Base-by-base conservation (phyloP, 2,797 vertebrate genomes). In the Falco cherrug region DNA sequence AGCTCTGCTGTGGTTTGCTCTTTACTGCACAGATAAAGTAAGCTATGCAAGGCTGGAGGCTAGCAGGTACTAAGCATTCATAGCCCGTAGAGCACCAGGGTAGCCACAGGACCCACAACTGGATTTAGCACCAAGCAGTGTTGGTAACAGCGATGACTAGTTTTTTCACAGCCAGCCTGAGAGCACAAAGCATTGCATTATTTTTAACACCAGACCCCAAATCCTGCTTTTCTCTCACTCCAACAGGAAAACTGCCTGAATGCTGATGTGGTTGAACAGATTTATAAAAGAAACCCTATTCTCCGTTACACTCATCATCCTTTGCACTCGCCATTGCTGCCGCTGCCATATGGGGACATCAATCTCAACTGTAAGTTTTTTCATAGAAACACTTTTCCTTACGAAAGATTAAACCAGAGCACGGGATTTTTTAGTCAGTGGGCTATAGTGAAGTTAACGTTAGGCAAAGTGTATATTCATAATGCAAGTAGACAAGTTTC, bases 251-350 rank as follows among this genome's bases (percentile, higher is more conserved):
- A 99, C 98, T 99, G 99, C 94, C 97, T 99, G 94, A 99, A 99
- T 96, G 93, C 95, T 0, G 99, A 99, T 31, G 99, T 99, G 77
- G 99, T 99, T 95, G 99, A 99, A 93, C 99, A 99, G 98, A 99
- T 99, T 95, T 99, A 99, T 97, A 99, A 98, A 97, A 99, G 99
- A 96, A 99, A 99, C 97, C 99, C 99, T 50, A 99, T 99, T 96
- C 98, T 99, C 6, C 99, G 99, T 59, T 99, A 99, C 97, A 99
- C 99, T 51, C 98, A 99, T 78, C 99, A 99, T 90, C 99, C 99
- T 0, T 96, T 99, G 96, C 99, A 99, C 94, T 99, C 99, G 0
- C 99, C 99, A 0, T 98, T 99, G 43, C 98, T 99, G 95, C 99
- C 99, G 2, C 98, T 99, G 88, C 99, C 99, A 1, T 99, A 99